Conservation (phyloP, 1,140 invertebrate genomes). For the Tachypleus tridentatus region DNA sequence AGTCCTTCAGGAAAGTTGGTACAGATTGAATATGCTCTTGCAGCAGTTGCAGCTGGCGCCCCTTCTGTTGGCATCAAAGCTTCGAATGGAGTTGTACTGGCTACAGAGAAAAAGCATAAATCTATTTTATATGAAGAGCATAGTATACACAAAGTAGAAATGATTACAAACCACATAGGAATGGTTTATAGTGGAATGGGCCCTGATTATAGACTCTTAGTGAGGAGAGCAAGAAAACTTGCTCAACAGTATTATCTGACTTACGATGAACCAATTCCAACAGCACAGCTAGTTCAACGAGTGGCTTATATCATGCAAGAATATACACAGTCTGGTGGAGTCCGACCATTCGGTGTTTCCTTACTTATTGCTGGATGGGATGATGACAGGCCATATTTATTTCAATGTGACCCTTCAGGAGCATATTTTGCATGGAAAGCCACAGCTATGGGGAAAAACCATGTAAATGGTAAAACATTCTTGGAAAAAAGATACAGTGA, state of each 20-base stretch:
- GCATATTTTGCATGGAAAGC: constrained; percentile 99
- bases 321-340: constrained; percentile 98
- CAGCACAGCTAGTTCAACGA: constrained; percentile 87
- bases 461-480: constrained; percentile 96
- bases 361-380: constrained; percentile 97
- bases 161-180: constrained; percentile 88
- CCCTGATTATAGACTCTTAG: constrained; percentile 63
- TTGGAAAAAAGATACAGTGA: constrained; percentile 97
- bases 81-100: constrained; percentile 69
- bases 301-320: constrained; percentile 99
- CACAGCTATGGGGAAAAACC: constrained; percentile 98
- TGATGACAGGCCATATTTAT: constrained; percentile 69
- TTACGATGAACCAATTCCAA: constrained; percentile 91
- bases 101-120: constrained; percentile 98
- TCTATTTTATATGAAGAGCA: constrained; percentile 81
- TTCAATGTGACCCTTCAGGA: constrained; percentile 98
- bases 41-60: constrained; percentile 95
- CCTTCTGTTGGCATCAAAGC: constrained; percentile 96
- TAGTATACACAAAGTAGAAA: constrained; percentile 60
- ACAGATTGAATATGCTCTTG: constrained; percentile 99
- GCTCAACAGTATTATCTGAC: constrained; percentile 87
- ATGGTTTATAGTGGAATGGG: constrained; percentile 90
- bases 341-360: constrained; percentile 96
- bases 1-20: constrained; percentile 99
- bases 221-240: constrained; percentile 90